A percentile compares a stretch with the other conserved stretches of the same genome.
These are phyloP conservation scores for Ceuthmochares aereus DNA, from an alignment of 2,113 vertebrate species.

Conservation along the genomic window DNA sequence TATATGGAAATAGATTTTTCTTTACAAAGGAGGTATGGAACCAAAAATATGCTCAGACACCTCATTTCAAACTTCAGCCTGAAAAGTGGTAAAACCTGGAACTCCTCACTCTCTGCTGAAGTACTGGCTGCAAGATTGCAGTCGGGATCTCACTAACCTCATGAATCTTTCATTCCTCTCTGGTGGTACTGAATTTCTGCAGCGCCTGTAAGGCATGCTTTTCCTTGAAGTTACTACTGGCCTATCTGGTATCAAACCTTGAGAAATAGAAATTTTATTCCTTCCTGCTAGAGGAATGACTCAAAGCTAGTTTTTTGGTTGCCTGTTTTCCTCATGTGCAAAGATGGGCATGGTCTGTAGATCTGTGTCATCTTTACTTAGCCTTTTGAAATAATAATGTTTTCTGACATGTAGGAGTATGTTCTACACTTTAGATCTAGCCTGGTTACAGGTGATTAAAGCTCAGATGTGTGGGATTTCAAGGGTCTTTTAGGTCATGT, in stretches of 20 bases:
- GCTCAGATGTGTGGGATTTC: too few species aligned
- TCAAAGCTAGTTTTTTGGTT: not conserved
- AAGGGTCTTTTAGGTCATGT: not conserved
- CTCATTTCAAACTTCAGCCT: not conserved
- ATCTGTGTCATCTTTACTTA: not conserved
- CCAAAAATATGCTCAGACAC: not conserved
- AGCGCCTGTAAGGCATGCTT: not conserved
- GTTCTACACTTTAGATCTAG: not conserved
- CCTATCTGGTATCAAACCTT: not conserved
- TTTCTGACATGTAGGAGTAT: not conserved
- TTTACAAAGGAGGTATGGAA: not conserved
- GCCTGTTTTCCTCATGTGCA: not conserved
- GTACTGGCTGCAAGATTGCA: not conserved
- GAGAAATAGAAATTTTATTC: not conserved
- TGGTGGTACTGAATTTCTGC: not conserved
- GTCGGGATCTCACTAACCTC: not conserved
- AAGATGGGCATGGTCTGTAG: not conserved
- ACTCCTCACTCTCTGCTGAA: not conserved
- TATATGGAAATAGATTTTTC: not conserved
- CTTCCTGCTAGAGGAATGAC: not conserved
- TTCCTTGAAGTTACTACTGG: not conserved
- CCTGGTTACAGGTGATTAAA: not conserved
- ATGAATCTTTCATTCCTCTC: not conserved
- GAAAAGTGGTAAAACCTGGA: not conserved
- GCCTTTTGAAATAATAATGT: not conserved